Evolutionary conservation across 1,140 invertebrate species (phyloP).

Genomic region (Pachyrhynchus sulphureomaculatus): DNA sequence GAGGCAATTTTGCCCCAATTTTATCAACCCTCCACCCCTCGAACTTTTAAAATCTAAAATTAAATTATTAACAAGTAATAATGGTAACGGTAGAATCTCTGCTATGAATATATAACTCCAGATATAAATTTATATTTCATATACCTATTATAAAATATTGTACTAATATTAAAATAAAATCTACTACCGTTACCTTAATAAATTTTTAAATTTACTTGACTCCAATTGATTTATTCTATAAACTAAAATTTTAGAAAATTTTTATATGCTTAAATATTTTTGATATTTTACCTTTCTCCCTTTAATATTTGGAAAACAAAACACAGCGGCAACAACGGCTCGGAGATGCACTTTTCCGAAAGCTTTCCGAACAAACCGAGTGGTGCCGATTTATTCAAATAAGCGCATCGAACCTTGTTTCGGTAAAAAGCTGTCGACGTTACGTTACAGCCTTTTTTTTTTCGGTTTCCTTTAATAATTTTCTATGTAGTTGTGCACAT

Average conservation of each 20-base stretch:
- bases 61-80: too few species aligned
- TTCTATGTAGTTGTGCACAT: constrained; percentile 1
- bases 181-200: neutral
- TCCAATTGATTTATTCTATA: neutral
- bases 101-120: too few species aligned
- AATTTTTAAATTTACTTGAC: neutral
- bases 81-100: too few species aligned
- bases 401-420: constrained; percentile 17
- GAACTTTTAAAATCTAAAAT: too few species aligned
- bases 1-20: too few species aligned
- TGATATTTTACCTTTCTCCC: too few species aligned
- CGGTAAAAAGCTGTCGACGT: constrained; percentile 30
- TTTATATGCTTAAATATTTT: too few species aligned
- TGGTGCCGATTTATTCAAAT: constrained; percentile 26
- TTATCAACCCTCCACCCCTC: too few species aligned
- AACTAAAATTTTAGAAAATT: neutral
- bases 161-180: too few species aligned
- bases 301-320: too few species aligned
- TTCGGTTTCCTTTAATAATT: constrained; percentile 1
- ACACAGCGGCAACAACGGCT: constrained; percentile 6
- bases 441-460: constrained; percentile 10
- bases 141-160: too few species aligned
- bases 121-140: too few species aligned
- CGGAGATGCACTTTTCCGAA: constrained; percentile 2
- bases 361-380: constrained; percentile 4